Evolutionary conservation across 2,113 vertebrate genomes (phyloP).

Genomic region (Bothrops jararaca): DNA sequence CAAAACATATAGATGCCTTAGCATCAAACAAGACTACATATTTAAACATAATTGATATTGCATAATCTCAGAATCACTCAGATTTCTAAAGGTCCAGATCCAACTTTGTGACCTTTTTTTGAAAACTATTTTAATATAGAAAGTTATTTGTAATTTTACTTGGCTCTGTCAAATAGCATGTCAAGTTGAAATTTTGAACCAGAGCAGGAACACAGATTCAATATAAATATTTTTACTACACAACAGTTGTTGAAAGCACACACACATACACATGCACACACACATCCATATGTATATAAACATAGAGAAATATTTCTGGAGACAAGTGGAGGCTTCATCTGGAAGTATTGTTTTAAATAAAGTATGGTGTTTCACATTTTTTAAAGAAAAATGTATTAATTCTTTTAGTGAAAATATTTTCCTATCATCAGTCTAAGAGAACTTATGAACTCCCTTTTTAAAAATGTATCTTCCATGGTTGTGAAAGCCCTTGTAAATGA

Average conservation of each 20-base stretch:
- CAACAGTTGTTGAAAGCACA: neutral
- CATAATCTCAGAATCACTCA: slow-evolving; percentile 15
- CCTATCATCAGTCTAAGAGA: neutral
- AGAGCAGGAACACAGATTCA: slow-evolving; percentile 20
- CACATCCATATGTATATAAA: neutral
- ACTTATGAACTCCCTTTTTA: neutral
- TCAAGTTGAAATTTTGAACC: slow-evolving; percentile 31
- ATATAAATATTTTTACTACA: slow-evolving; percentile 43
- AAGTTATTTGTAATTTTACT: slow-evolving; percentile 31
- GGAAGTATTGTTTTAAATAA: neutral
- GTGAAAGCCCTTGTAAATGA: neutral
- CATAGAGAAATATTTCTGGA: neutral
- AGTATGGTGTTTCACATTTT: neutral
- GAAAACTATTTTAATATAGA: slow-evolving; percentile 24
- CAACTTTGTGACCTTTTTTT: neutral
- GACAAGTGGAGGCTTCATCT: slow-evolving; percentile 18
- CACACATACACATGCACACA: neutral
- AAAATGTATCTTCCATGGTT: neutral
- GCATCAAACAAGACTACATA: neutral
- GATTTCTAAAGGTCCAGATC: slow-evolving; percentile 29
- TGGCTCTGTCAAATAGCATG: slow-evolving; percentile 28
- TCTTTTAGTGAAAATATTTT: slow-evolving; percentile 11
- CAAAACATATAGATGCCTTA: neutral
- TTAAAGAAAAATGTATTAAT: neutral
- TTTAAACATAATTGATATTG: neutral